A percentile compares a stretch with the other conserved stretches of the same genome.
These are phyloP conservation scores for Pyrgilauda ruficollis DNA, from an alignment of 2,113 vertebrate genomes.

Conservation along the genomic window DNA sequence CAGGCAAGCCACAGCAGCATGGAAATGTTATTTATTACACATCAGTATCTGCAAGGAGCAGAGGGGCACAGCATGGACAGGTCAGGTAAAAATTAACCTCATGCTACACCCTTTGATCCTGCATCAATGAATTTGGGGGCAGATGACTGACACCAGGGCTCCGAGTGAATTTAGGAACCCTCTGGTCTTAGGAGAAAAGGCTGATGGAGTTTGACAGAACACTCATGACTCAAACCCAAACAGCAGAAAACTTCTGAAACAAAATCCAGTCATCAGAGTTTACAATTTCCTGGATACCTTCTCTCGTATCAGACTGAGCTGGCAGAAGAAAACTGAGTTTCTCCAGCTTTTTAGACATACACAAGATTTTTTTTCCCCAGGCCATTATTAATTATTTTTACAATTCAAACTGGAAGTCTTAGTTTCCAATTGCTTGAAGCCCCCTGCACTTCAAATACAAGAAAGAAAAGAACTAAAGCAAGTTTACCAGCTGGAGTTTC, in stretches of 20 bases:
- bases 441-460: neutral
- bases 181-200: neutral
- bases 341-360: neutral
- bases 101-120: neutral
- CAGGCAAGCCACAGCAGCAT: neutral
- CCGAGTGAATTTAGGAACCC: neutral
- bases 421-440: neutral
- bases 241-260: neutral
- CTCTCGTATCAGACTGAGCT: neutral
- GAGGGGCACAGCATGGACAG: neutral
- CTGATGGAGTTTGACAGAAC: neutral
- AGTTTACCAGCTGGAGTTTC: neutral
- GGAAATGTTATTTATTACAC: neutral
- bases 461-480: neutral
- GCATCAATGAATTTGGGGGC: accelerated
- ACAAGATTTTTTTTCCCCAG: neutral
- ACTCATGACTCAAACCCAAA: neutral
- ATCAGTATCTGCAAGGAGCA: neutral
- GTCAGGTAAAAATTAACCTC: neutral
- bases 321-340: neutral
- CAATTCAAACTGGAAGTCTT: neutral
- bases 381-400: neutral
- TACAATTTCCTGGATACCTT: neutral
- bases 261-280: neutral
- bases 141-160: neutral